phyloP scores from a whole-genome alignment of 2,113 vertebrate genomes.

The Anthoscopus minutus region DNA sequence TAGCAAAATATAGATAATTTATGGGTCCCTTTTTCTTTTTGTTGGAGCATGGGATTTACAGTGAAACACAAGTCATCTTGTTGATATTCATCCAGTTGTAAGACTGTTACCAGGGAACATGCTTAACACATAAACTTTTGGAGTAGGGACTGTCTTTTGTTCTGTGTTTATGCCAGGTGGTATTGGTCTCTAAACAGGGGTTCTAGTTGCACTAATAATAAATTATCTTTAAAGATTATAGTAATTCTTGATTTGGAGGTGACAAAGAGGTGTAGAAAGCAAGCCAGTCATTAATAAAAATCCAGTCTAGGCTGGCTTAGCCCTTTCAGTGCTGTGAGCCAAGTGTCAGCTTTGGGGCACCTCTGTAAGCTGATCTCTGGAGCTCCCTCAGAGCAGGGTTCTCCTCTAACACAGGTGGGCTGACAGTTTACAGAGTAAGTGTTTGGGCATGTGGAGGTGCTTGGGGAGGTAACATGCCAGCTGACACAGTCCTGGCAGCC shows the following conservation, averaged over 20 bases:
- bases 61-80: neutral
- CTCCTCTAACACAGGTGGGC: constrained; percentile 28
- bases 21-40: neutral
- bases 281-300: neutral
- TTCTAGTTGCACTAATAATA: neutral
- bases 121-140: neutral
- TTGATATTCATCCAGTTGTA: neutral
- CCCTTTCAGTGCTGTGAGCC: neutral
- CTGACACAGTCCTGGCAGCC: constrained; percentile 20
- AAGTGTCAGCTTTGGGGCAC: neutral
- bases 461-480: neutral
- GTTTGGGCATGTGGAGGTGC: constrained; percentile 26
- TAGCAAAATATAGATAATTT: neutral
- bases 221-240: constrained; percentile 12
- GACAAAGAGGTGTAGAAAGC: constrained; percentile 30
- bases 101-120: neutral
- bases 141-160: neutral
- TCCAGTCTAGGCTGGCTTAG: neutral
- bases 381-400: neutral
- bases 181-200: neutral
- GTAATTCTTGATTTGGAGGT: constrained; percentile 2
- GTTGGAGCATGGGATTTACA: neutral
- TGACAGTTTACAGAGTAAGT: constrained; percentile 29
- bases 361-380: neutral
- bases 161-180: neutral